phyloP scores from a whole-genome alignment of 2,113 vertebrate genomes.

The Oreochromis aureus region DNA sequence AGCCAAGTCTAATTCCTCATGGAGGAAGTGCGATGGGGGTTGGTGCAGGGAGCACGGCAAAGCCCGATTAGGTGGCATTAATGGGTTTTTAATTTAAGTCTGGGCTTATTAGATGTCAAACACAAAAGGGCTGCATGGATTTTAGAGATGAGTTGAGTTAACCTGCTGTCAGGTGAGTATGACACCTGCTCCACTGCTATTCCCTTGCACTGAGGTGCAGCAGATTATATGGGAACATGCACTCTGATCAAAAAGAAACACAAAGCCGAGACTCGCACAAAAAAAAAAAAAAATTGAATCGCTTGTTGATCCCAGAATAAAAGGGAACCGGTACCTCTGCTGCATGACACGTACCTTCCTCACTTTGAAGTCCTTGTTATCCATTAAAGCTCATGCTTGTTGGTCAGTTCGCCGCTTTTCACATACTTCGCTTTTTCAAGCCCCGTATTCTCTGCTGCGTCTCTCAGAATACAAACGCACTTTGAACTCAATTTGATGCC shows the following conservation, averaged over 20 bases:
- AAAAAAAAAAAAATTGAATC: neutral
- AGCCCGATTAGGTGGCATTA: constrained; percentile 61
- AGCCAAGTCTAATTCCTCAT: constrained; percentile 24
- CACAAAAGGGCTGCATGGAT: constrained; percentile 53
- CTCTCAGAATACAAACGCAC: constrained; percentile 6
- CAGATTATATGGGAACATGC: constrained; percentile 22
- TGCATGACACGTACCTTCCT: neutral
- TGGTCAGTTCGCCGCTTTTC: neutral
- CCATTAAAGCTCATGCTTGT: neutral
- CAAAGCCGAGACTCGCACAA: neutral
- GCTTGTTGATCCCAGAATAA: neutral
- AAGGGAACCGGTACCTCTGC: neutral
- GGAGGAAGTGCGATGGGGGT: constrained; percentile 7
- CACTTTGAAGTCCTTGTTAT: neutral
- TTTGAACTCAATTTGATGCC: constrained; percentile 24
- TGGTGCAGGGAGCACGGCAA: constrained; percentile 1
- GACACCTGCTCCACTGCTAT: constrained; percentile 26
- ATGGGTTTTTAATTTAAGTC: constrained; percentile 63
- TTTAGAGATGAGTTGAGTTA: constrained; percentile 52
- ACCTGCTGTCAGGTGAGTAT: constrained; percentile 19
- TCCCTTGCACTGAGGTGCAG: neutral
- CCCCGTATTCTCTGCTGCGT: neutral
- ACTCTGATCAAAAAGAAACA: constrained; percentile 30
- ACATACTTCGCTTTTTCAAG: neutral
- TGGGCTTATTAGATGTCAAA: constrained; percentile 65